These are phyloP conservation scores for Punctoribates punctum DNA, from an alignment of 2,888 invertebrate species.

Conservation along the genomic window DNA sequence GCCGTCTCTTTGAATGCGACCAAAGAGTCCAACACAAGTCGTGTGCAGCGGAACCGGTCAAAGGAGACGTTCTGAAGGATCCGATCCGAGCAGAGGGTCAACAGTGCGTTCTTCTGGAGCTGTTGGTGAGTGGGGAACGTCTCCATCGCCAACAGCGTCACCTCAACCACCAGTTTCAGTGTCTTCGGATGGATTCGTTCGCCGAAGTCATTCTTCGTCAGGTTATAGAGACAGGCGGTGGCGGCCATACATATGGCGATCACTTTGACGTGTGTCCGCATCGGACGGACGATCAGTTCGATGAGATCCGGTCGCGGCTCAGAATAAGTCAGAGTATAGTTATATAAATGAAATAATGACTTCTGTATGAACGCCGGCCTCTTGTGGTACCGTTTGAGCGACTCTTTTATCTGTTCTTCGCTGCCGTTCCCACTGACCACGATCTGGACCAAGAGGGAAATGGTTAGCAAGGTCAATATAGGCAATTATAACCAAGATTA, in stretches of 20 bases:
- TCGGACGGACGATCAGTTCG: slow-evolving; percentile 54
- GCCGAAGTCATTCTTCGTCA: slow-evolving; percentile 64
- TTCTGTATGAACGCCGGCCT: slow-evolving; percentile 64
- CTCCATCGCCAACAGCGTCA: slow-evolving; percentile 67
- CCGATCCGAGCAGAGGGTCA: slow-evolving; percentile 70
- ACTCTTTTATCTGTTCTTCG: slow-evolving; percentile 61
- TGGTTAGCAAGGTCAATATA: too few species aligned
- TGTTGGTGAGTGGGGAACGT: slow-evolving; percentile 64
- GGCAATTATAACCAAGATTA: too few species aligned
- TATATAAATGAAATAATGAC: slow-evolving; percentile 63
- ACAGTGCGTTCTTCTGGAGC: slow-evolving; percentile 68
- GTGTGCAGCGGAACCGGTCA: slow-evolving; percentile 65
- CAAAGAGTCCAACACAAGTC: slow-evolving; percentile 67
- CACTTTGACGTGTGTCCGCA: slow-evolving; percentile 53
- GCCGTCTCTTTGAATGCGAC: slow-evolving; percentile 66
- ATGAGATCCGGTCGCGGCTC: slow-evolving; percentile 63
- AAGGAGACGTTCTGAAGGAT: slow-evolving; percentile 69
- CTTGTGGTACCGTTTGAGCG: slow-evolving; percentile 60
- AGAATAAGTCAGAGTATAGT: slow-evolving; percentile 55
- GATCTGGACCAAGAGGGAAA: too few species aligned
- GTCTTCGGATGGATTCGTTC: slow-evolving; percentile 63
- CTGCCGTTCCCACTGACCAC: slow-evolving; percentile 52
- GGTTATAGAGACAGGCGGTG: slow-evolving; percentile 70
- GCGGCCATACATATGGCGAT: slow-evolving; percentile 70
- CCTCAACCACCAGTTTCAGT: slow-evolving; percentile 62